phyloP scores from a whole-genome alignment of 2,797 vertebrate genomes.

The Carduelis carduelis region DNA sequence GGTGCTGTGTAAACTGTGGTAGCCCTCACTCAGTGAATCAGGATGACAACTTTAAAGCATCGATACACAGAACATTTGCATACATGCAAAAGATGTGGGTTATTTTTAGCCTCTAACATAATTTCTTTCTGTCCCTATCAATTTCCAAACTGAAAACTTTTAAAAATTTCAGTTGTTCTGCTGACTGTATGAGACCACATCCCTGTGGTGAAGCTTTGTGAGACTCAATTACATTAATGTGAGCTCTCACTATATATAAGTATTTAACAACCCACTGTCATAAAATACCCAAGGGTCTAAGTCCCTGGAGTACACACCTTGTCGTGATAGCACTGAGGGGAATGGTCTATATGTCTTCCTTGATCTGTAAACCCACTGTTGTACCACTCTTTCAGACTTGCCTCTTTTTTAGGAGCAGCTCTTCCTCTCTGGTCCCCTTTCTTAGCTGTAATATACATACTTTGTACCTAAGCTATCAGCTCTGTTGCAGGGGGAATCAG shows the following conservation, averaged over 20 bases:
- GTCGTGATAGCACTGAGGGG: not conserved
- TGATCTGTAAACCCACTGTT: not conserved
- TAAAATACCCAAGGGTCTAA: not conserved
- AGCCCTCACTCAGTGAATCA: not conserved
- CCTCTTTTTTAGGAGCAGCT: not conserved
- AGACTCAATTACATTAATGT: not conserved
- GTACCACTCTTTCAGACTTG: not conserved
- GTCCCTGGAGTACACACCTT: not conserved
- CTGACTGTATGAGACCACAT: not conserved
- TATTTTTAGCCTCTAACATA: not conserved
- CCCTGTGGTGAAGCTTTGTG: not conserved
- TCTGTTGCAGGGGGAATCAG: not conserved
- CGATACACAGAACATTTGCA: not conserved
- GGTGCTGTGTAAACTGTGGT: not conserved
- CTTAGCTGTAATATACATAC: not conserved
- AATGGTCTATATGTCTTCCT: not conserved
- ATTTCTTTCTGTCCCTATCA: not conserved
- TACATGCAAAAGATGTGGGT: rapidly evolving
- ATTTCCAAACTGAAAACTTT: not conserved
- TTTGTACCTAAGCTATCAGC: not conserved
- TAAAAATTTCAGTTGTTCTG: not conserved
- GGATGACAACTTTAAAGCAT: not conserved
- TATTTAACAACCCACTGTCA: not conserved
- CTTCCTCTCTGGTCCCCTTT: not conserved
- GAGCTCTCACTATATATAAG: not conserved